Conservation (phyloP, 2,888 invertebrate species). For the Melipona beecheii region DNA sequence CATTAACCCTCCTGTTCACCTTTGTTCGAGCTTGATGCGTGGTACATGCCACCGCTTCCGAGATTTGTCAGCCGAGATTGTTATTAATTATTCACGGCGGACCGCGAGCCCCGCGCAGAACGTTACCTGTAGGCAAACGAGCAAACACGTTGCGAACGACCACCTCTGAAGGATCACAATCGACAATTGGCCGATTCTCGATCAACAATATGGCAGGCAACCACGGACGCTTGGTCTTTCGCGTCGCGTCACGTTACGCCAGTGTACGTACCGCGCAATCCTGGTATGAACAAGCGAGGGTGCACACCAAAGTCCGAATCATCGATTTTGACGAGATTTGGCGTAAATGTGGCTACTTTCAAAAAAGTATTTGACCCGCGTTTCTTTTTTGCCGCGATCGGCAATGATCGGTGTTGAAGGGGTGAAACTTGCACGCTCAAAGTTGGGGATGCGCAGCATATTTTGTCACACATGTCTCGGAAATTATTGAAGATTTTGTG, state of each 20-base stretch:
- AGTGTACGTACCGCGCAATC: neutral
- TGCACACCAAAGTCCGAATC: no score
- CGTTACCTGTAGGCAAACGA: constrained; percentile 58
- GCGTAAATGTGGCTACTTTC: no score
- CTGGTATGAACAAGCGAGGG: neutral
- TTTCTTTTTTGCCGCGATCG: no score
- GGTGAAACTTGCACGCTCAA: no score
- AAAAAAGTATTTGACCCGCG: no score
- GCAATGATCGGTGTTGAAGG: no score
- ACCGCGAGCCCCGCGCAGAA: constrained; percentile 30
- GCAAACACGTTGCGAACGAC: constrained; percentile 17
- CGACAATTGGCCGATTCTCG: constrained; percentile 47
- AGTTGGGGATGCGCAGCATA: no score
- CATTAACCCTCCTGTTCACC: constrained; percentile 62
- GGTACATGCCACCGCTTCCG: constrained; percentile 44
- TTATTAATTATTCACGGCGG: constrained; percentile 71
- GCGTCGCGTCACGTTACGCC: constrained; percentile 24
- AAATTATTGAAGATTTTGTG: no score
- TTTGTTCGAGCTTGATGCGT: constrained; percentile 60
- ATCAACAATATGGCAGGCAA: constrained; percentile 37
- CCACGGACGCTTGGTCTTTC: constrained; percentile 9
- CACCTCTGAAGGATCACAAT: constrained; percentile 1
- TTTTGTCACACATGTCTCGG: no score
- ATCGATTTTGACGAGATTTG: no score
- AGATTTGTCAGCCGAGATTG: constrained; percentile 66